A percentile compares a stretch with the other conserved stretches of the same genome.
These are phyloP conservation scores for Polymixis lichenea DNA, from an alignment of 2,888 invertebrate species.

Conservation along the genomic window DNA sequence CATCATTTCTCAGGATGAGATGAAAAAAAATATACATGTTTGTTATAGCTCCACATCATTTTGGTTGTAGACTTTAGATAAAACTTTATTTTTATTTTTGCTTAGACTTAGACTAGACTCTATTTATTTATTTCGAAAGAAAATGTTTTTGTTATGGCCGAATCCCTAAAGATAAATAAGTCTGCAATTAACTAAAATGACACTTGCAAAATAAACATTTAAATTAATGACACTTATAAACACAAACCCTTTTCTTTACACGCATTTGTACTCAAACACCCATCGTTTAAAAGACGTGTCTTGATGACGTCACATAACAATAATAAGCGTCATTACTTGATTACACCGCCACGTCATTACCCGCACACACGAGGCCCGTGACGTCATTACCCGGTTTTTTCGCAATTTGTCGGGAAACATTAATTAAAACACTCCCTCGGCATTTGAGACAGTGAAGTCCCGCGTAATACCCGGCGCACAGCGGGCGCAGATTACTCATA, in stretches of 20 bases:
- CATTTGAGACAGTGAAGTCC: slow-evolving; percentile 78
- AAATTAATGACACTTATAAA: slow-evolving; percentile 53
- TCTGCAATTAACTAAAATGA: slow-evolving; percentile 45
- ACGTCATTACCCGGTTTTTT: slow-evolving; percentile 83
- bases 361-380: slow-evolving; percentile 59
- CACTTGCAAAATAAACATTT: slow-evolving; percentile 43
- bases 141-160: slow-evolving; percentile 1
- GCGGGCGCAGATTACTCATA: slow-evolving; percentile 53
- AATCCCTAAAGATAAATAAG: slow-evolving; percentile 29
- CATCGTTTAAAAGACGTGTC: slow-evolving; percentile 80
- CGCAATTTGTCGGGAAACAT: slow-evolving; percentile 83
- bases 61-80: slow-evolving; percentile 51
- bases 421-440: slow-evolving; percentile 85
- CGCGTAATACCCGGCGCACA: slow-evolving; percentile 66
- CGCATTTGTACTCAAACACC: slow-evolving; percentile 82
- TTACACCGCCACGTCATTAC: slow-evolving; percentile 69
- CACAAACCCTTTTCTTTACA: slow-evolving; percentile 77
- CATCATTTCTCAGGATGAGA: slow-evolving; percentile 75
- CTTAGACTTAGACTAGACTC: slow-evolving; percentile 14
- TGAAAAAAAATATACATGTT: slow-evolving; percentile 66
- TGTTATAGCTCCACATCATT: slow-evolving; percentile 57
- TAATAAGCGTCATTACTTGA: slow-evolving; percentile 82
- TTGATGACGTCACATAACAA: slow-evolving; percentile 78
- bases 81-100: slow-evolving; percentile 45
- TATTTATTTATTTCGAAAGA: slow-evolving; percentile 12